These are phyloP conservation scores for Crematogaster levior DNA, from an alignment of 2,888 invertebrate species.

Conservation along the genomic window DNA sequence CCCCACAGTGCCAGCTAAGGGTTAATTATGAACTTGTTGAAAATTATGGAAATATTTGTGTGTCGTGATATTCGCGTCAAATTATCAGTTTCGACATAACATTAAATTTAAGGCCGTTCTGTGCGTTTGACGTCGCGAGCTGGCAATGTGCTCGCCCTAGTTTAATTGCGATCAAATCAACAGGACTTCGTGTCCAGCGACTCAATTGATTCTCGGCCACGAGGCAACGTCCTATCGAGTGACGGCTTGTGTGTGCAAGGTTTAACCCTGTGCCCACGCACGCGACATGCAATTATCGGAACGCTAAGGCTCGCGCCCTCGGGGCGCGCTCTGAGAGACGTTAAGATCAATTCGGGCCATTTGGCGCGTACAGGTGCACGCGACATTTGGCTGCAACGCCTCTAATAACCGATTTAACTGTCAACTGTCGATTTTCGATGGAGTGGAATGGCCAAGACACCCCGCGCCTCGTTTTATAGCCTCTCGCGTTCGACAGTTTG, in stretches of 20 bases:
- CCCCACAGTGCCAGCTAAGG: no score
- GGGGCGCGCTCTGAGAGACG: slow-evolving; percentile 34
- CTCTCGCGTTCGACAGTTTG: not conserved
- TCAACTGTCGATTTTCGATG: slow-evolving; percentile 43
- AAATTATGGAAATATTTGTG: not conserved
- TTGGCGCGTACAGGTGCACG: slow-evolving; percentile 54
- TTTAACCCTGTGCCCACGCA: slow-evolving; percentile 52
- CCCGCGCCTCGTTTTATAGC: slow-evolving; percentile 9
- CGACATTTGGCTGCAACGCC: slow-evolving; percentile 39
- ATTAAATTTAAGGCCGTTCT: not conserved
- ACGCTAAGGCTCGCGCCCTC: slow-evolving; percentile 36
- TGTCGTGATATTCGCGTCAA: no score
- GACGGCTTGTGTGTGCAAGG: slow-evolving; percentile 35
- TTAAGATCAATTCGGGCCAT: slow-evolving; percentile 64
- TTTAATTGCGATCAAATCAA: slow-evolving; percentile 27
- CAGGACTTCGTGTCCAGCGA: slow-evolving; percentile 5
- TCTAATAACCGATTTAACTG: slow-evolving; percentile 57
- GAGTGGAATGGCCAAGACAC: slow-evolving; percentile 25
- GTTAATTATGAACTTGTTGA: not conserved
- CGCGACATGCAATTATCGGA: slow-evolving; percentile 59
- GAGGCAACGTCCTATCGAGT: slow-evolving; percentile 57
- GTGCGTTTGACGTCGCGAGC: slow-evolving; percentile 14
- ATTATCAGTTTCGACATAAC: not conserved
- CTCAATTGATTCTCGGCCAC: slow-evolving; percentile 40
- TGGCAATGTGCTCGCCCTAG: not conserved